Percentiles rank a stretch among this genome's conserved stretches.
Evolutionary conservation across 2,113 vertebrate genomes (phyloP).

Genomic region (Pelmatolapia mariae): DNA sequence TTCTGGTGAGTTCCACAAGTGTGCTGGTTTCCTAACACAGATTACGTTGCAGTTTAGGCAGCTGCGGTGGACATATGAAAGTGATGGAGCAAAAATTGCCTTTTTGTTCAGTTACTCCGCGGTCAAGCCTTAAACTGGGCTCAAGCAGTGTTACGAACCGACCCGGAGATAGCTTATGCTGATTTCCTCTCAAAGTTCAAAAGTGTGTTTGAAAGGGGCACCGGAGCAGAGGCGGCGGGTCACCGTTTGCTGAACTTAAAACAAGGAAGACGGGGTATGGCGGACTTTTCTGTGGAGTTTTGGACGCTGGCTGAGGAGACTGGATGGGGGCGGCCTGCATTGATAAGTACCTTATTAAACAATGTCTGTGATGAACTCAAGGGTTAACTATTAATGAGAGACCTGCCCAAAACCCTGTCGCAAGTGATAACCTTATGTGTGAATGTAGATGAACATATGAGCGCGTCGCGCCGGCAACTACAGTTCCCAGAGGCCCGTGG

Average conservation of each 20-base stretch:
- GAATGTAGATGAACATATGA: not conserved
- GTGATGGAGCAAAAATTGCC: too few relatives aligned
- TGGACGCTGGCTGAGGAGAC: not conserved
- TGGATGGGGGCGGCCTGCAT: not conserved
- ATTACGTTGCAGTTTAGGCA: too few relatives aligned
- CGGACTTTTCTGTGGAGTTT: not conserved
- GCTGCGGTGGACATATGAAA: too few relatives aligned
- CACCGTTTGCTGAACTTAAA: not conserved
- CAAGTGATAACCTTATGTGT: not conserved
- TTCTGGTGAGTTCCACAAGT: not conserved
- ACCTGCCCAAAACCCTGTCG: not conserved
- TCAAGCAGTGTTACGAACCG: not conserved
- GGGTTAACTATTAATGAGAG: not conserved
- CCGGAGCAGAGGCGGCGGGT: not conserved
- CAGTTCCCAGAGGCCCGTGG: not conserved
- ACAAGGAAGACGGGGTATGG: not conserved
- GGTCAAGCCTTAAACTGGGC: not conserved
- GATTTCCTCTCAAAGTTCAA: not conserved
- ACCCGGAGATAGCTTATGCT: not conserved
- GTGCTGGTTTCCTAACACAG: not conserved
- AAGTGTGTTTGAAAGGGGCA: not conserved
- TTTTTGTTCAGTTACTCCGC: not conserved
- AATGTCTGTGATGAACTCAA: not conserved
- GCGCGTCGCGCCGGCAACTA: not conserved
- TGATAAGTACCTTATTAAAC: not conserved